Evolutionary conservation across 2,888 invertebrate species (phyloP).

Genomic region (Drosophila histrio): DNA sequence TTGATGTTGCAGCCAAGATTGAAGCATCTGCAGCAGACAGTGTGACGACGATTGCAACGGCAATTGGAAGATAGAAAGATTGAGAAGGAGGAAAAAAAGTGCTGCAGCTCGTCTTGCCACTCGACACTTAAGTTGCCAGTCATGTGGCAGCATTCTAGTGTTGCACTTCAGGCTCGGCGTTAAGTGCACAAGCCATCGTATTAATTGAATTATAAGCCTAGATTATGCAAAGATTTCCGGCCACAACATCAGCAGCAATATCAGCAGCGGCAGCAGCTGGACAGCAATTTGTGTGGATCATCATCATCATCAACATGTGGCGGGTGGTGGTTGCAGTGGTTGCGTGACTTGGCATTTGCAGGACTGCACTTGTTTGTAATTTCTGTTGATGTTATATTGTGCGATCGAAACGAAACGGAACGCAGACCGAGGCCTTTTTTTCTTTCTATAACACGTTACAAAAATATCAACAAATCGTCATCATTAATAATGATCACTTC

Average conservation of each 20-base stretch:
- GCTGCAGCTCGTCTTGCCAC: slow-evolving; percentile 13
- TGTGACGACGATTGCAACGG: slow-evolving; percentile 52
- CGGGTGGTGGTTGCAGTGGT: slow-evolving; percentile 24
- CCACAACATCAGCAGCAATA: slow-evolving; percentile 32
- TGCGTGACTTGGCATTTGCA: slow-evolving; percentile 66
- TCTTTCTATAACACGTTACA: slow-evolving; percentile 80
- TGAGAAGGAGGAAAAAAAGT: neutral
- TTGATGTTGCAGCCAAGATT: slow-evolving; percentile 8
- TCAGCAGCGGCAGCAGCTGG: slow-evolving; percentile 46
- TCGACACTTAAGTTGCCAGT: slow-evolving; percentile 74
- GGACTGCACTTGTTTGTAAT: slow-evolving; percentile 77
- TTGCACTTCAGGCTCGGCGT: slow-evolving; percentile 68
- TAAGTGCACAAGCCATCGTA: slow-evolving; percentile 75
- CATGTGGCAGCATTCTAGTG: slow-evolving; percentile 80
- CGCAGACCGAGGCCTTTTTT: slow-evolving; percentile 46
- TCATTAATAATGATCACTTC: slow-evolving; percentile 83
- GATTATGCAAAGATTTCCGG: slow-evolving; percentile 82
- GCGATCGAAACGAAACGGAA: slow-evolving; percentile 22
- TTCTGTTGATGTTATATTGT: slow-evolving; percentile 61
- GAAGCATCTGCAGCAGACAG: slow-evolving; percentile 53
- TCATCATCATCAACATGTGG: slow-evolving; percentile 38
- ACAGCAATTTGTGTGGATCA: slow-evolving; percentile 71
- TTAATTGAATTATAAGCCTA: slow-evolving; percentile 84
- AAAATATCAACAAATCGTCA: slow-evolving; percentile 84
- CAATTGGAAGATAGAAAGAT: neutral